phyloP scores from a whole-genome alignment of 2,113 vertebrate genomes.

The Mus musculus region DNA sequence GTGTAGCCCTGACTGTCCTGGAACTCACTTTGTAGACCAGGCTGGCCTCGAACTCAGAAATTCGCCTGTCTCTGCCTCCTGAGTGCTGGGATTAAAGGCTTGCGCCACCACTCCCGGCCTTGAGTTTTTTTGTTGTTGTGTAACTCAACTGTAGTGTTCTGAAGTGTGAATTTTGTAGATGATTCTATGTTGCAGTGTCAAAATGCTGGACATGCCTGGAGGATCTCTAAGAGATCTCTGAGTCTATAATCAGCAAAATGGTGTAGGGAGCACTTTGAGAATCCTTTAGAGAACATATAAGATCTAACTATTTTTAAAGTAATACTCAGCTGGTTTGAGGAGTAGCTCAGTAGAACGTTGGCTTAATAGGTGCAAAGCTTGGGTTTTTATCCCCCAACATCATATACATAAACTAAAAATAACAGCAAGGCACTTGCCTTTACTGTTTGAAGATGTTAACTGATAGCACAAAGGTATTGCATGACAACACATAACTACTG shows the following conservation, averaged over 20 bases:
- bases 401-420: neutral
- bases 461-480: neutral
- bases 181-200: neutral
- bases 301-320: neutral
- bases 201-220: neutral
- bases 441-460: neutral
- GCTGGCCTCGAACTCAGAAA: no score
- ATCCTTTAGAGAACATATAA: neutral
- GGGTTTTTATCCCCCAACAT: neutral
- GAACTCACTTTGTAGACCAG: no score
- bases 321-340: neutral
- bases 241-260: neutral
- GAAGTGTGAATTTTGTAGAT: neutral
- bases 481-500: neutral
- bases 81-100: no score
- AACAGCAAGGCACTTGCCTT: neutral
- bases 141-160: neutral
- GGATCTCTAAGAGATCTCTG: neutral
- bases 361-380: neutral
- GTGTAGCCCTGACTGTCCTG: no score
- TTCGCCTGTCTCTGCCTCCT: no score
- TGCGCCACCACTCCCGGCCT: no score
- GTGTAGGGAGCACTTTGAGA: neutral
- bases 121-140: neutral
- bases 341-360: neutral